phyloP scores from a whole-genome alignment of 64 coral and sea anemone species.

The Pachyseris speciosa region DNA sequence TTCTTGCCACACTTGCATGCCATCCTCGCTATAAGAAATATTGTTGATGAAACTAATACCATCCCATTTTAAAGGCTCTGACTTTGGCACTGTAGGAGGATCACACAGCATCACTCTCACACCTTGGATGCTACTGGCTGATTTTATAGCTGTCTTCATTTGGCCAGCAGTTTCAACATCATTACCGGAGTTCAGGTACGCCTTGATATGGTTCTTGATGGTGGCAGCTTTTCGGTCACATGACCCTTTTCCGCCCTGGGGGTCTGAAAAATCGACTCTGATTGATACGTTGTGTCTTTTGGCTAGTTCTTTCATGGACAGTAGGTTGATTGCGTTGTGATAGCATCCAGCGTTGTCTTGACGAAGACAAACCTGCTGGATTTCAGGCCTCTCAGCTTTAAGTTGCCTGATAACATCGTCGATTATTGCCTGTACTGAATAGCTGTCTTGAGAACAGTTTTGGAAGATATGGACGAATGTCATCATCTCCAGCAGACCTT shows the following conservation, averaged over 20 bases:
- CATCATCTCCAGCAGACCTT: not conserved
- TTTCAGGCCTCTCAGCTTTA: conserved; percentile 25
- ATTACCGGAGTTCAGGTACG: conserved; percentile 25
- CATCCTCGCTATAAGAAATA: conserved; percentile 19
- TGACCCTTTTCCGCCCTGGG: conserved; percentile 21
- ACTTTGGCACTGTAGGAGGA: not conserved
- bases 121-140: not conserved
- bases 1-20: conserved; percentile 26
- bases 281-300: not conserved
- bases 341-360: conserved; percentile 48
- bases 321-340: conserved; percentile 11
- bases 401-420: conserved; percentile 26
- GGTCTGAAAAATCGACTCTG: conserved; percentile 45
- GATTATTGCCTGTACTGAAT: conserved; percentile 37
- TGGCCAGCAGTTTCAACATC: conserved; percentile 34
- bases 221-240: conserved; percentile 51
- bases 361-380: conserved; percentile 16
- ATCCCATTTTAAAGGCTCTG: conserved; percentile 41
- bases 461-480: conserved; percentile 44
- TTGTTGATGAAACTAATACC: conserved; percentile 33
- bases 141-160: conserved; percentile 46
- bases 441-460: conserved; percentile 48
- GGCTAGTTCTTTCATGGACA: conserved; percentile 11
- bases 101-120: conserved; percentile 25
- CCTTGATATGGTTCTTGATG: conserved; percentile 12